phyloP scores from a whole-genome alignment of 2,113 vertebrate species.

The Romanogobio albipinnatus region DNA sequence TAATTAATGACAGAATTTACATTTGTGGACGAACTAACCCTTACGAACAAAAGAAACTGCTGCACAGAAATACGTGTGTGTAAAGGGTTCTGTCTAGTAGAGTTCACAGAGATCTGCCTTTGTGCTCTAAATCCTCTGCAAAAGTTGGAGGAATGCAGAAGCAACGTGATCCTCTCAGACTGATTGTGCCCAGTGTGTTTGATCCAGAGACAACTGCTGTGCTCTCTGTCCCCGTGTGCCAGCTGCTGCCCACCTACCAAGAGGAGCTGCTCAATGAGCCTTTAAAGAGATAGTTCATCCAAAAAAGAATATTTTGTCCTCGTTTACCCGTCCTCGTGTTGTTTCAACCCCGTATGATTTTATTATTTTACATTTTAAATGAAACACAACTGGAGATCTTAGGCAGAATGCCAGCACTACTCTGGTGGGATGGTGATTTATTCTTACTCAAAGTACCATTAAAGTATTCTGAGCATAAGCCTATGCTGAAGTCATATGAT shows the following conservation, averaged over 20 bases:
- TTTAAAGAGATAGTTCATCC: not conserved
- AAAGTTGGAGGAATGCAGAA: constrained; percentile 33
- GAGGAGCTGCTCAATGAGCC: constrained; percentile 17
- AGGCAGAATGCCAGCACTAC: not conserved
- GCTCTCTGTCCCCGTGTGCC: constrained; percentile 9
- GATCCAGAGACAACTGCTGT: constrained; percentile 34
- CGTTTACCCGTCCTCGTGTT: not conserved
- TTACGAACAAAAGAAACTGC: not conserved
- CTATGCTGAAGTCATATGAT: not conserved
- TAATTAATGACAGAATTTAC: too few relatives aligned
- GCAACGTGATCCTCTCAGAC: constrained; percentile 17
- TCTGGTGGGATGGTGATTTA: not conserved
- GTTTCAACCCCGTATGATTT: not conserved
- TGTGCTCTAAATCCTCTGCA: constrained; percentile 9
- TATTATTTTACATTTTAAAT: not conserved
- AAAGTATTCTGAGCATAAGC: not conserved
- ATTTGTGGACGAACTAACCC: too few relatives aligned
- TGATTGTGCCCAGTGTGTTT: constrained; percentile 27
- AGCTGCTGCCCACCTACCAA: constrained; percentile 34
- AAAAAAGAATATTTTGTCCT: not conserved
- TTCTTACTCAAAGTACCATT: not conserved
- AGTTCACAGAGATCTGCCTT: constrained; percentile 21
- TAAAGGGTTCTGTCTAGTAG: not conserved
- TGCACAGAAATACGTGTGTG: not conserved
- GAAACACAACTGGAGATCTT: not conserved